Evolutionary conservation across 2,797 vertebrate species (phyloP).

Genomic region (Peromyscus eremicus): DNA sequence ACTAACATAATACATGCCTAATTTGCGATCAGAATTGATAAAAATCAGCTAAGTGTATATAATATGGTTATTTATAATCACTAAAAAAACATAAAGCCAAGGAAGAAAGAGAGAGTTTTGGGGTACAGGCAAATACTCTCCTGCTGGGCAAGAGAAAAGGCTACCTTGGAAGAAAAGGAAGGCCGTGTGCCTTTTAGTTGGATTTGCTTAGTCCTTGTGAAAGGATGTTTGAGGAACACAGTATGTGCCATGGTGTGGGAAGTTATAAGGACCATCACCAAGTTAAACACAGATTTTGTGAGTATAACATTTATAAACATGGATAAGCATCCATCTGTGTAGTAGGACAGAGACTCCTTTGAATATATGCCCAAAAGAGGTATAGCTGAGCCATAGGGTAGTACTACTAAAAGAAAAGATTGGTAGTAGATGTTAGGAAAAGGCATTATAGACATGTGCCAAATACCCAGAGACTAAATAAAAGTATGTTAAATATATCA

Average conservation of each 20-base stretch:
- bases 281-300: not conserved
- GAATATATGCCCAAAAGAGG: not conserved
- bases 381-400: not conserved
- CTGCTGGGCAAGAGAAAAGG: not conserved
- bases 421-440: not conserved
- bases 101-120: accelerated
- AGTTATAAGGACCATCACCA: not conserved
- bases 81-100: not conserved
- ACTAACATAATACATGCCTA: not conserved
- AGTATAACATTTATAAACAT: not conserved
- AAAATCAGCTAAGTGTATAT: not conserved
- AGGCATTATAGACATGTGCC: too few relatives aligned
- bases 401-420: not conserved
- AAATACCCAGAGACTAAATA: not conserved
- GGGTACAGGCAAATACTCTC: not conserved
- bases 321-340: not conserved
- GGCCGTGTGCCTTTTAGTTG: not conserved
- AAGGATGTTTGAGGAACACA: not conserved
- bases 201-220: not conserved
- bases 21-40: not conserved
- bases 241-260: not conserved
- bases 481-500: not conserved
- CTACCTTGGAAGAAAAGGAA: not conserved
- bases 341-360: not conserved
- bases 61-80: not conserved